Percentiles rank a stretch among this genome's conserved stretches.
These are phyloP conservation scores for Conchocele bisecta DNA, from an alignment of 2,888 invertebrate species.

Conservation along the genomic window DNA sequence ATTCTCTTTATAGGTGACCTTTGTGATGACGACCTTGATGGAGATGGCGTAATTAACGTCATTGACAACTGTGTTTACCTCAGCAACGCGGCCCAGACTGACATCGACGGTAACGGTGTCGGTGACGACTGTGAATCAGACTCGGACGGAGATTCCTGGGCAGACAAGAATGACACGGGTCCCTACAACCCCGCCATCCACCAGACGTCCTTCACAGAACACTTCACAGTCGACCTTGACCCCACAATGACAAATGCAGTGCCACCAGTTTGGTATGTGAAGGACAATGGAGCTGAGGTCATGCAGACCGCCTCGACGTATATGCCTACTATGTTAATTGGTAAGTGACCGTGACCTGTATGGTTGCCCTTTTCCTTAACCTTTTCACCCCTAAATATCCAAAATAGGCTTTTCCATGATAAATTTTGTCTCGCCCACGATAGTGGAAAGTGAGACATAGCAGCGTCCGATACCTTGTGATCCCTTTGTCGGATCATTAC, in stretches of 20 bases:
- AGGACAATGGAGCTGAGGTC: conserved; percentile 66
- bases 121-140: conserved; percentile 94
- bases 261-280: conserved; percentile 58
- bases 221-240: conserved; percentile 62
- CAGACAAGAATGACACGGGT: conserved; percentile 92
- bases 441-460: too few species aligned
- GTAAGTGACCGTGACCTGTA: conserved; percentile 38
- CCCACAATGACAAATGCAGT: conserved; percentile 43
- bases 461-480: too few species aligned
- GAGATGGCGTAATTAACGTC: conserved; percentile 88
- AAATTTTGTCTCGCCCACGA: too few species aligned
- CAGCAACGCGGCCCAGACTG: conserved; percentile 87
- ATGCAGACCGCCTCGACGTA: conserved; percentile 62
- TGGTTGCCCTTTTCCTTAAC: not conserved
- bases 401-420: too few species aligned
- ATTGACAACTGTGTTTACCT: conserved; percentile 92
- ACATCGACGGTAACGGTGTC: conserved; percentile 90
- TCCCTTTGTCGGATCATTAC: too few species aligned
- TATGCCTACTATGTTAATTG: conserved; percentile 72
- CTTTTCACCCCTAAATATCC: not conserved
- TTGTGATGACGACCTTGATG: conserved; percentile 83
- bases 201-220: conserved; percentile 51
- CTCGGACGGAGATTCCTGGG: conserved; percentile 90
- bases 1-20: conserved; percentile 80
- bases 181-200: conserved; percentile 85